Evolutionary conservation across 2,113 vertebrate species (phyloP), one percentile per base, ranked within the genome.

Genomic region (Trichomycterus rosablanca): DNA sequence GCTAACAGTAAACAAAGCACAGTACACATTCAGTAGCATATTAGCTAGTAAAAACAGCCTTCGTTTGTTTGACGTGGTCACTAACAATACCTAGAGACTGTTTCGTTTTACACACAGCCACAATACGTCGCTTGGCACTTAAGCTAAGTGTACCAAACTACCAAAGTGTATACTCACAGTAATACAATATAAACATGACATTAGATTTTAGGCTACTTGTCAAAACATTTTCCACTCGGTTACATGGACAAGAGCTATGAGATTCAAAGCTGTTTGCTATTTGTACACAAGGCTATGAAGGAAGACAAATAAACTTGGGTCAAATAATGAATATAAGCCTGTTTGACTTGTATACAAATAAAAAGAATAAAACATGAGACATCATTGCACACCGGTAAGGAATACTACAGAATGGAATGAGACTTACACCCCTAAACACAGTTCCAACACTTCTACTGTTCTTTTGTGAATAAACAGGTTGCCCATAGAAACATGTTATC

Each of bases 221-320:
- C 73, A 74, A 82, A 74, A 83, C 42, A 6, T 78, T 83, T 74
- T 73, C 74, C 56, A 70, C 74, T 76, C 73, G 78, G 79, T 71
- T 80, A 82, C 80, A 70, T 74, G 57, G 63, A 77, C 76, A 66
- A 78, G 77, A 68, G 35, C 74, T 82, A 82, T 74, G 74, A 75
- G 77, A 82, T 74, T 74, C 75, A 78, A 67, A 74, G 82, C 78
- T 52, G 72, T 85, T 86, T 89, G 82, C 78, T 52, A 72, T 85
- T 86, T 89, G 79, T 88, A 90, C 84, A 84, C 73, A 83, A 90
- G 82, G 85, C 84, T 84, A 83, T 73, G 83, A 77, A 84, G 81
- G 88, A 86, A 94, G 87, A 87, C 80, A 68, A 73, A 83, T 40
- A 3, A 77, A 78, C 77, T 67, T 69, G 73, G 73, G 80, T 71